Evolutionary conservation across 2,888 invertebrate species (phyloP), one percentile per base, ranked within the genome.

Genomic region (Erannis defoliaria): DNA sequence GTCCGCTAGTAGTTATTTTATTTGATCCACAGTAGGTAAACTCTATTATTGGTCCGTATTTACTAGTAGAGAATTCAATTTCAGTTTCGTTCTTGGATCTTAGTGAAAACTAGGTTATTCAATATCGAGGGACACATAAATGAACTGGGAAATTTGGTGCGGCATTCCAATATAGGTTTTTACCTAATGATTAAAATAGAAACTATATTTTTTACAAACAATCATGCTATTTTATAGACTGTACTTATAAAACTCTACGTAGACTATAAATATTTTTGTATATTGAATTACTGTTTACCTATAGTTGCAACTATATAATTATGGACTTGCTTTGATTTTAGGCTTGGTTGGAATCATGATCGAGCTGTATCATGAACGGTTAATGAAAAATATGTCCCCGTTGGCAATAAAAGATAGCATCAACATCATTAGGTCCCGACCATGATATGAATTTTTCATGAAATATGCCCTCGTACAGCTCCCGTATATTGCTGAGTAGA

Each of bases 391-490:
- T 88, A 86, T 85, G 85, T 88, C 82, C 81, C 80, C 76, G 75
- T 75, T 75, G 83, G 87, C 85, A 86, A 88, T 90, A 89, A 90
- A 88, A 89, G 85, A 86, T 85, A 86, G 84, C 82, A 85, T 86
- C 85, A 77, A 81, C 88, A 85, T 92, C 90, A 90, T 92, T 92
- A 92, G 89, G 85, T 80, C 76, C 76, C 80, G 73, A 77, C 80
- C 80, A 80, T 78, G 82, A 79, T 88, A 91, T 91, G 91, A 91
- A 91, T 92, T 89, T 92, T 92, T 92, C 91, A 91, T 92, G 90
- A 90, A 87, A 90, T 90, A 89, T 89, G 81, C 78, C 77, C 82
- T 80, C 79, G 79, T 81, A 83, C 76, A 79, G 78, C 74, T 76
- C 76, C 78, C 78, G 79, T 81, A 84, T 81, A 84, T 81, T 78